Evolutionary conservation across 2,113 vertebrate genomes (phyloP).

Genomic region (Lophochroa leadbeateri): DNA sequence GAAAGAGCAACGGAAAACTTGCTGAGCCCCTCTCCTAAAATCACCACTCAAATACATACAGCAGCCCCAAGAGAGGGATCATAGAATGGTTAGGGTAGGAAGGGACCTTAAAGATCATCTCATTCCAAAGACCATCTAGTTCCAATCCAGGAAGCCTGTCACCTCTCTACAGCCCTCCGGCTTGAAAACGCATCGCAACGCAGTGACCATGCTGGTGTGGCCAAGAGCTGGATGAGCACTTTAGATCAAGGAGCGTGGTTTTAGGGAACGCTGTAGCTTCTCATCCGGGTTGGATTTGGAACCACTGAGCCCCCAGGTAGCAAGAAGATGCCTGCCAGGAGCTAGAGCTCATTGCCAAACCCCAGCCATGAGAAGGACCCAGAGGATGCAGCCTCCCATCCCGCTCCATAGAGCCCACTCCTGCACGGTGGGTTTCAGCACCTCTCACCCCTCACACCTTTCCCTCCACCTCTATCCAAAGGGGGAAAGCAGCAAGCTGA

Average conservation of each 20-base stretch:
- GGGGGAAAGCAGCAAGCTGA: conserved; percentile 59
- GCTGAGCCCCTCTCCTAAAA: not conserved
- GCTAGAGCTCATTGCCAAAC: not conserved
- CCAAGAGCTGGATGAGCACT: not conserved
- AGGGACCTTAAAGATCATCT: not conserved
- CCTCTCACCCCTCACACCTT: conserved; percentile 54
- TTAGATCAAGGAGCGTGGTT: not conserved
- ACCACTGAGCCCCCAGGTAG: not conserved
- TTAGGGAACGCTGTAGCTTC: not conserved
- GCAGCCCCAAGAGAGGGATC: not conserved
- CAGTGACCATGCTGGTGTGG: not conserved
- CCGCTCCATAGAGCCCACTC: not conserved
- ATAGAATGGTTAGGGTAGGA: not conserved
- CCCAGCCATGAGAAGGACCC: not conserved
- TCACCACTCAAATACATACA: not conserved
- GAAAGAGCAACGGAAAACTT: not conserved
- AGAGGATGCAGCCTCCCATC: not conserved
- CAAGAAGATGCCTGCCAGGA: not conserved
- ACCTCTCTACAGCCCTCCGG: not conserved
- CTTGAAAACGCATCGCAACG: not conserved
- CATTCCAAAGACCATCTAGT: not conserved
- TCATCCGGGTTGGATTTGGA: not conserved
- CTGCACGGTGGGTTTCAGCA: not conserved
- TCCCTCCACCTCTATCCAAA: conserved; percentile 8
- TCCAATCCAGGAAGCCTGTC: not conserved